Evolutionary conservation across 2,888 invertebrate genomes (phyloP), one percentile per base, ranked within the genome.

Genomic region (Orthosia gothica): DNA sequence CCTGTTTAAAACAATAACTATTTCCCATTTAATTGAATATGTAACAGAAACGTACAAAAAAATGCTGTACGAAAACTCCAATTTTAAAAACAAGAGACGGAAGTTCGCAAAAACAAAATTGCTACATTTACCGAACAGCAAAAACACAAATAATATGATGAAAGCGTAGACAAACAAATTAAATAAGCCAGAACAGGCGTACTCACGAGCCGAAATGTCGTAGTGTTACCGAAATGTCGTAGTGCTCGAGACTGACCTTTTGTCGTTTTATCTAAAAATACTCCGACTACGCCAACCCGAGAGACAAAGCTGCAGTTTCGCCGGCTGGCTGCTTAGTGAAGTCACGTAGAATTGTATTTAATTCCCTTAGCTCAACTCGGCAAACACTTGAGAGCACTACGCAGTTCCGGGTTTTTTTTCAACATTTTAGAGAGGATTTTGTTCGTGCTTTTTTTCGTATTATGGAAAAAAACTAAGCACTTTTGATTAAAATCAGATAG

Each of bases 241-340:
- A 83, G 54, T 55, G 52, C 47, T 62, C 23, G 13, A 74, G 54
- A 55, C 57, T 63, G 84, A 75, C 68, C 68, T 80, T 84, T 82
- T 20, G 47, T 49, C 18, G 67, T 70, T 74, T 63, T 66, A 50
- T 73, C 68, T 83, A 75, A 84, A 80, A 84, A 84, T 84, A 84
- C 70, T 23, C n/a, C 45, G 73, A 23, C 50, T 84, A 84, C 70
- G 26, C n/a, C 52, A 83, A 23, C 50, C 54, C 59, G 45, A n/a
- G 47, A 73, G 40, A 74, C 64, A 3, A 32, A 49, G 64, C 49
- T 74, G 70, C 84, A 71, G 67, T 68, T 58, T 58, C 32, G 3
- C 18, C 20, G 12, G 64, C 63, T 11, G 23, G 23, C 20, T 64
- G 64, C 57, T 68, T 50, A 68, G 57, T 54, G 26, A 63, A 75